These are phyloP conservation scores for Akabosia matsudoensis DNA, from an alignment of 1,140 invertebrate species.

Conservation along the genomic window DNA sequence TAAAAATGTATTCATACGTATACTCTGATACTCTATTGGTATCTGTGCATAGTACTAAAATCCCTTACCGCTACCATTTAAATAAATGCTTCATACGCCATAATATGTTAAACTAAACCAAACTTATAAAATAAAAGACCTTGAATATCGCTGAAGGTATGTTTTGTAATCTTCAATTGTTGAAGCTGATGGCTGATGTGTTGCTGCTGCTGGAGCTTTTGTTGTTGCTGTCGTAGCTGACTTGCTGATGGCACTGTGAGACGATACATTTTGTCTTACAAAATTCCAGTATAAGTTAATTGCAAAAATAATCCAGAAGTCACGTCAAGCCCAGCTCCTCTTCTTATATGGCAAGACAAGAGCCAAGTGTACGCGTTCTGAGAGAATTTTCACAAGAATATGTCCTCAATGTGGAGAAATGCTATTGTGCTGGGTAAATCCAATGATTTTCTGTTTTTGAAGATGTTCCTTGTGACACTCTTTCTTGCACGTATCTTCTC, in stretches of 20 bases:
- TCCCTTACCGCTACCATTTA: no score
- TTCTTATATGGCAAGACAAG: background rate
- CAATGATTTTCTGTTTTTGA: no score
- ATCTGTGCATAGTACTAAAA: no score
- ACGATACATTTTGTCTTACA: background rate
- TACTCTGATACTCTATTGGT: no score
- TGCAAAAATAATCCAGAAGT: background rate
- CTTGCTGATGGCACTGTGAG: constrained; percentile 13
- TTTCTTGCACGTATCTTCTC: no score
- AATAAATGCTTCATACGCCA: no score
- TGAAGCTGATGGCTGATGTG: constrained; percentile 19
- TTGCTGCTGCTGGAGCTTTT: constrained; percentile 19
- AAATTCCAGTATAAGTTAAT: background rate
- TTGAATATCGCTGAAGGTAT: constrained; percentile 26
- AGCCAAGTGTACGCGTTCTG: background rate
- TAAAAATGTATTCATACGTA: no score
- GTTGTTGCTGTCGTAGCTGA: background rate
- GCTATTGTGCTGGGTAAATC: no score
- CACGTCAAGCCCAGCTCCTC: background rate
- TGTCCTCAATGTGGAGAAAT: no score
- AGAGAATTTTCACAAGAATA: background rate
- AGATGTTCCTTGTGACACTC: no score
- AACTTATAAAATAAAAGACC: background rate
- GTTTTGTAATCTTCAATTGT: constrained; percentile 20
- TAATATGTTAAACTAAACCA: no score